Base-by-base conservation (phyloP, 2,113 vertebrate genomes). In the Takifugu flavidus region DNA sequence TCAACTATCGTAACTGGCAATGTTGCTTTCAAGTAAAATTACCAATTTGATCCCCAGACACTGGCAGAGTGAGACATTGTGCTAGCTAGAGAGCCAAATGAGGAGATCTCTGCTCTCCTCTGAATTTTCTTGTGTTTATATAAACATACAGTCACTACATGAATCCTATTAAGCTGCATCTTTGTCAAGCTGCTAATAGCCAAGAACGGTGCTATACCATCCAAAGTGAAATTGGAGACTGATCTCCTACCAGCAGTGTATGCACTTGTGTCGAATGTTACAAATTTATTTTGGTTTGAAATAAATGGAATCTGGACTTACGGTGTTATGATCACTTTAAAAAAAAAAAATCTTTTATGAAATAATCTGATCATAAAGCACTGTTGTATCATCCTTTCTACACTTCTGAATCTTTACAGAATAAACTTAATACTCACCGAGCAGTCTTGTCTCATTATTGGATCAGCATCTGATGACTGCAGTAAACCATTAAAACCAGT, bases 351-450 rank as follows among this genome's bases (percentile, higher is more conserved):
- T 82, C 76, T 89, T 87, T 86, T 87, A 88, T 88, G 88, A 88
- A 88, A 85, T 88, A 81, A 80, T 88, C 82, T 88, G 90, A 89
- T 89, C 87, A 85, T 88, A 78, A 88, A 89, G 83, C 87, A 89
- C 89, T 87, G 88, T 90, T 89, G 88, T 87, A 84, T 88, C 88
- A 87, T 89, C 83, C 87, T 91, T 91, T 91, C 88, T 90, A 90
- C 87, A 89, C 86, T 90, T 90, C 83, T 87, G 87, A 86, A 88
- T 89, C 88, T 90, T 91, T 91, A 89, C 88, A 90, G 86, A 91
- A 90, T 92, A 91, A 92, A 91, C 86, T 70, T 77, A 90, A 85
- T 88, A 89, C 83, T 88, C 88, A 89, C 85, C 77, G 80, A 87
- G 77, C 77, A 82, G 57, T 5, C 11, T 56, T 10, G 58, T 53